Evolutionary conservation across 2,797 vertebrate species (phyloP).

Genomic region (Cuculus canorus): DNA sequence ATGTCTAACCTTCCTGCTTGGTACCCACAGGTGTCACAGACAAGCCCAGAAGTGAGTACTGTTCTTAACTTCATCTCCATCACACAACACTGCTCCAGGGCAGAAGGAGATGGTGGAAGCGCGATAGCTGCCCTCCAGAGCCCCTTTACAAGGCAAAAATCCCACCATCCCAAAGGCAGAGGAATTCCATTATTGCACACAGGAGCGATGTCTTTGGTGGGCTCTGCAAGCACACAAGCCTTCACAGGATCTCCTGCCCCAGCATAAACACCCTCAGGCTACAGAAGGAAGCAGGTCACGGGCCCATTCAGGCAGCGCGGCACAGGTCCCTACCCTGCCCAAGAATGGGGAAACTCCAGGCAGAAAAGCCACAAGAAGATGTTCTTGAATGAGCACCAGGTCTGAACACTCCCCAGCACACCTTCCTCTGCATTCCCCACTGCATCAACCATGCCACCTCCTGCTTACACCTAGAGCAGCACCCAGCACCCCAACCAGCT

Average conservation of each 20-base stretch:
- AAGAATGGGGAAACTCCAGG: background rate
- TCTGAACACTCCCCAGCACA: rapidly evolving
- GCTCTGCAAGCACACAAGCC: background rate
- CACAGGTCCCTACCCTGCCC: background rate
- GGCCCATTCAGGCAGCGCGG: rapidly evolving
- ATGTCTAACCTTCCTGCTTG: background rate
- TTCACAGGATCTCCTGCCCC: too few species aligned
- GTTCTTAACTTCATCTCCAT: background rate
- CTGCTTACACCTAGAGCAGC: background rate
- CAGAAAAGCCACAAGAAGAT: background rate
- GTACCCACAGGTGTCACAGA: background rate
- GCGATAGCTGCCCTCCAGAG: background rate
- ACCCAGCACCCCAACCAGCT: background rate
- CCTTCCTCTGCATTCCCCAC: background rate
- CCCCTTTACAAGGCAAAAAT: background rate
- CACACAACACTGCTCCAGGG: background rate
- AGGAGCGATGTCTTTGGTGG: background rate
- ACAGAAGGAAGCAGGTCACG: background rate
- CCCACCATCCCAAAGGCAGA: background rate
- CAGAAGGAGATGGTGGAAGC: background rate
- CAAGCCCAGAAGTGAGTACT: constrained; percentile 31
- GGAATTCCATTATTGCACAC: background rate
- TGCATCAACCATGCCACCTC: rapidly evolving
- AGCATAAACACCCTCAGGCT: background rate
- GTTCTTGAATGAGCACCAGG: background rate